Evolutionary conservation across 2,797 vertebrate genomes (phyloP).

Genomic region (Thaleichthys pacificus): DNA sequence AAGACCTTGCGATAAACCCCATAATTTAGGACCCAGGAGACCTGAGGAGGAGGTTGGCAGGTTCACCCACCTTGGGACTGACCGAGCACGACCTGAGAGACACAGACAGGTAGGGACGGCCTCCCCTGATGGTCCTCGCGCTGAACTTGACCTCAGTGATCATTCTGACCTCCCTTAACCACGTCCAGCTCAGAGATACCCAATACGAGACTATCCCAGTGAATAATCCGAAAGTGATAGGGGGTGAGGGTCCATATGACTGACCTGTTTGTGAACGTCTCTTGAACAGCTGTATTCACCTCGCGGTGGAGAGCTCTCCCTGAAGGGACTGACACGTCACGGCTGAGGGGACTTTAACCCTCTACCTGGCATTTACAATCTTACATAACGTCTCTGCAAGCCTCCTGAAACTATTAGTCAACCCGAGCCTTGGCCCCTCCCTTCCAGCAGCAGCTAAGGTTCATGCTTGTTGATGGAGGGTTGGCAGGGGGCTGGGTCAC

Average conservation of each 20-base stretch:
- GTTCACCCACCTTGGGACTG: slow-evolving; percentile 61
- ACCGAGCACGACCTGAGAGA: slow-evolving; percentile 54
- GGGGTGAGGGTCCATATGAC: neutral
- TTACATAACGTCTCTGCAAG: slow-evolving; percentile 46
- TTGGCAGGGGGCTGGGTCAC: slow-evolving; percentile 66
- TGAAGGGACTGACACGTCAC: slow-evolving; percentile 38
- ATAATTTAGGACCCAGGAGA: no score
- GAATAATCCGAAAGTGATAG: neutral
- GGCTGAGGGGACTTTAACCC: slow-evolving; percentile 58
- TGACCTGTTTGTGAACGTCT: neutral
- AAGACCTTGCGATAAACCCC: neutral
- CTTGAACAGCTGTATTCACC: no score
- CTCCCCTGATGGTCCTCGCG: slow-evolving; percentile 56
- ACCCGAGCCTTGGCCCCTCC: slow-evolving; percentile 33
- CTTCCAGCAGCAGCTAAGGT: slow-evolving; percentile 25
- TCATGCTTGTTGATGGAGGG: slow-evolving; percentile 26
- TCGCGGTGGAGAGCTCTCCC: no score
- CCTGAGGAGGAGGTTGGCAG: neutral
- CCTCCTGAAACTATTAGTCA: slow-evolving; percentile 32
- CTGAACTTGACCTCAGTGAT: slow-evolving; percentile 65
- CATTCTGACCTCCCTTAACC: slow-evolving; percentile 30
- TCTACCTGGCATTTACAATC: slow-evolving; percentile 37
- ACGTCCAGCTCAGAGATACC: neutral
- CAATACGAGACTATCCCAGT: no score
- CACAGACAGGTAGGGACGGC: slow-evolving; percentile 46